Base-by-base conservation (phyloP, 2,113 vertebrate species). In the Pterophyllum scalare region DNA sequence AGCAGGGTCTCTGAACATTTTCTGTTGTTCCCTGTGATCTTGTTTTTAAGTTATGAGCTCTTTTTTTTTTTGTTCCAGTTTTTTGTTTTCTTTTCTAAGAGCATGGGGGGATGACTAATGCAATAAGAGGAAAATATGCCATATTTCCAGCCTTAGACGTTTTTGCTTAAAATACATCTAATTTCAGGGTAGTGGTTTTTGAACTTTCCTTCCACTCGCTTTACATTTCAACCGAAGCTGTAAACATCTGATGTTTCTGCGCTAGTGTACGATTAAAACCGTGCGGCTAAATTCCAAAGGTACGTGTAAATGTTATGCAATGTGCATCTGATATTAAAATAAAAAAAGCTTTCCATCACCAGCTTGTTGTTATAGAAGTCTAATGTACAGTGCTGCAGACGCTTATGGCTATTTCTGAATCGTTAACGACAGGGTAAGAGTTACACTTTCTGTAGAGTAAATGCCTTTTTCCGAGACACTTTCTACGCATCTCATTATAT, bases 11-110 rank as follows among this genome's bases (percentile, higher is more conserved):
- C 62, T 75, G n/a, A 79, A 84, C 61, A 62, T n/a, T 56, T 14
- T 81, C 31, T 57, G 26, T 11, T 81, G 46, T 57, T 54, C 20
- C 57, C 26, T 84, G n/a, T 88, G 61, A 78, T 80, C 77, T 83
- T 54, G 20, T 33, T 70, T 76, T 58, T 58, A 80, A 54, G 35
- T 38, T 28, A 33, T 46, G 58, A 22, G 19, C 14, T 22, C 72
- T 20, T 14, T 20, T 24, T 20, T 22, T 35, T 4, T 59, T n/a
- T 33, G 31, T 20, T 60, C 57, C 7, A 64, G 33, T 9, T 17
- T 3, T 2, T 70, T 43, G 11, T n/a, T 28, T 52, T 13, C 5
- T n/a, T 59, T 54, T 19, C 15, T 22, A 6, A 10, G 1, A 54
- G 35, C 14, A 14, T 5, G 6, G 26, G 43, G 54, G 17, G 35